A percentile compares a stretch with the other conserved stretches of the same genome.
phyloP scores from a whole-genome alignment of 2,113 vertebrate species.

The Nothobranchius kuhntae region DNA sequence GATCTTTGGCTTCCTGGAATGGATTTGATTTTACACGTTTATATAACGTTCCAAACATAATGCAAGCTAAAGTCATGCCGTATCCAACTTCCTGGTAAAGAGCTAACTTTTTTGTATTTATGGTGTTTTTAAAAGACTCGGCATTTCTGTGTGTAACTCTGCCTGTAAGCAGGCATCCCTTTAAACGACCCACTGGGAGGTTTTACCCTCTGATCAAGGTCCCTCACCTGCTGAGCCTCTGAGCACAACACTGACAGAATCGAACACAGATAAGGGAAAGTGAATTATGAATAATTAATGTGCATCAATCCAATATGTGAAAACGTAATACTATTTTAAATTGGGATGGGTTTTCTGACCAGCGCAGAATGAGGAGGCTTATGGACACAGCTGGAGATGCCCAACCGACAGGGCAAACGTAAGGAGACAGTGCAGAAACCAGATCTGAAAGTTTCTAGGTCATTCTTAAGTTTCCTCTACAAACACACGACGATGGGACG shows the following conservation, averaged over 20 bases:
- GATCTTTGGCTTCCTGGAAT: too few relatives aligned
- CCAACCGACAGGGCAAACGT: conserved; percentile 7
- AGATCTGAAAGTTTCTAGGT: not conserved
- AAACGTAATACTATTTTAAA: conserved; percentile 66
- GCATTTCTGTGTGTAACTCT: conserved; percentile 33
- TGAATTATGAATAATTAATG: conserved; percentile 80
- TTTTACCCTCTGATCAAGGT: conserved; percentile 72
- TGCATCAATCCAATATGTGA: conserved; percentile 65
- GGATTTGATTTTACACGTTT: too few relatives aligned
- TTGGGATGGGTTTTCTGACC: conserved; percentile 57
- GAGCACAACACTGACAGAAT: conserved; percentile 57
- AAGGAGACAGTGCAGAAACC: not conserved
- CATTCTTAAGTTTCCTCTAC: not conserved
- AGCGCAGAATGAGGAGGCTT: conserved; percentile 24
- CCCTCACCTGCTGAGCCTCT: conserved; percentile 56
- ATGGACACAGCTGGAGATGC: conserved; percentile 1
- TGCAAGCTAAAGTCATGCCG: too few relatives aligned
- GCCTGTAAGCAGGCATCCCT: conserved; percentile 28
- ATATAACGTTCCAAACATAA: too few relatives aligned
- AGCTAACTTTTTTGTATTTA: too few relatives aligned
- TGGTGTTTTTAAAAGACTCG: not conserved
- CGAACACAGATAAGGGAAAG: conserved; percentile 67
- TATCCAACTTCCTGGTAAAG: too few relatives aligned
- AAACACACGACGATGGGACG: not conserved
- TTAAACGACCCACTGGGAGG: conserved; percentile 25